These are phyloP conservation scores for Chaitophorus viminalis DNA, from an alignment of 2,888 invertebrate species.

Conservation along the genomic window DNA sequence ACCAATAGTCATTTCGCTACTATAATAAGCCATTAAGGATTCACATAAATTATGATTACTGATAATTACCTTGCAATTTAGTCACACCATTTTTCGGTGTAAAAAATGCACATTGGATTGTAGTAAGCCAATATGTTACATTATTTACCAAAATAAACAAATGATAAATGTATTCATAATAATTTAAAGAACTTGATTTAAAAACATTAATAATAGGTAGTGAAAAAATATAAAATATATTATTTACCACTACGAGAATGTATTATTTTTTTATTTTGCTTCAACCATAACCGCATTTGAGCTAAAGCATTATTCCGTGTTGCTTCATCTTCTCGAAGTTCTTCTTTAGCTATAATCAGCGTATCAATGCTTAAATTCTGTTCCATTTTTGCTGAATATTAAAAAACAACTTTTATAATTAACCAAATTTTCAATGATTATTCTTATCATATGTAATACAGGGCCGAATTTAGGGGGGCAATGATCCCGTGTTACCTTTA, in stretches of 20 bases:
- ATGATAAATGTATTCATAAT: too few relatives aligned
- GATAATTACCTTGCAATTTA: neutral
- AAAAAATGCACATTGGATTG: too few relatives aligned
- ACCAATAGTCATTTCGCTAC: neutral
- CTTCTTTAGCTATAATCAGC: constrained; percentile 75
- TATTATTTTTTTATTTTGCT: constrained; percentile 83
- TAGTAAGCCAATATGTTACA: too few relatives aligned
- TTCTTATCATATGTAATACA: neutral
- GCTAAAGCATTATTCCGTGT: constrained; percentile 78
- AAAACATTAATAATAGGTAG: too few relatives aligned
- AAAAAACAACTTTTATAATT: neutral
- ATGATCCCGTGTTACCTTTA: too few relatives aligned
- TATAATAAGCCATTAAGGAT: neutral
- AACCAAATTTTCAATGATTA: neutral
- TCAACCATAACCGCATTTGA: constrained; percentile 85
- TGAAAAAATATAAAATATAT: neutral
- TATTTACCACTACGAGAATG: constrained; percentile 79
- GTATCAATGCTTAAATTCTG: constrained; percentile 70
- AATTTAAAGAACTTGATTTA: too few relatives aligned
- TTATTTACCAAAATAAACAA: too few relatives aligned
- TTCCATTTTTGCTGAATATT: constrained; percentile 9
- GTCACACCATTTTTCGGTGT: neutral
- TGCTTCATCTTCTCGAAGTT: constrained; percentile 82
- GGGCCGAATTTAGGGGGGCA: too few relatives aligned
- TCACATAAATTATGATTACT: neutral